A percentile compares a stretch with the other conserved stretches of the same genome.
Conservation (phyloP, 1,140 invertebrate species). For the Lasioglossum albipes region DNA sequence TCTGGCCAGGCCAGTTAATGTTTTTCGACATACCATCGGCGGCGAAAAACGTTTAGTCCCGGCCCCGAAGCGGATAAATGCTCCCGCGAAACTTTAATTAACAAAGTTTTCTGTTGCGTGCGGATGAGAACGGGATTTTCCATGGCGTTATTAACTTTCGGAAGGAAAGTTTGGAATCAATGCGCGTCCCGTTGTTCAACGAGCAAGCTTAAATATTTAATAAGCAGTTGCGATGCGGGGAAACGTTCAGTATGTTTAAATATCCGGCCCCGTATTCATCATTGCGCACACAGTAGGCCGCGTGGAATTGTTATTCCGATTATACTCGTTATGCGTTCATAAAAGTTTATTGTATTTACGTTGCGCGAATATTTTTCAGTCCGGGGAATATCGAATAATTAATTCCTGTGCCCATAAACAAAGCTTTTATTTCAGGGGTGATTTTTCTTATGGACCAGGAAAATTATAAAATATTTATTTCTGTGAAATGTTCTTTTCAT, state of each 20-base stretch:
- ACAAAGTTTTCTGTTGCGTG: conserved; percentile 31
- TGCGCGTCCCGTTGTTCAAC: neutral
- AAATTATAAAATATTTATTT: too few relatives aligned
- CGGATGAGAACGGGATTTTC: neutral
- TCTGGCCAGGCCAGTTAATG: neutral
- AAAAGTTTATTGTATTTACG: too few relatives aligned
- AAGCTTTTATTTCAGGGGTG: too few relatives aligned
- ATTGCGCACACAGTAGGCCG: neutral
- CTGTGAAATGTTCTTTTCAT: too few relatives aligned
- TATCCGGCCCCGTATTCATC: neutral
- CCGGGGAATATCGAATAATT: too few relatives aligned
- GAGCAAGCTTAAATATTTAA: conserved; percentile 27
- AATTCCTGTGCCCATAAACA: too few relatives aligned
- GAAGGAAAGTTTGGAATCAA: conserved; percentile 1
- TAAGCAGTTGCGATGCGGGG: neutral
- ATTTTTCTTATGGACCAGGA: too few relatives aligned
- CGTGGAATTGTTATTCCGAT: neutral
- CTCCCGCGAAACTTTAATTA: conserved; percentile 34
- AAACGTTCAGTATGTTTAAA: neutral
- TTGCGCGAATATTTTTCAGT: too few relatives aligned
- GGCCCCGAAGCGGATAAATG: neutral
- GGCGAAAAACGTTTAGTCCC: conserved; percentile 3
- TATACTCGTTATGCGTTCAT: too few relatives aligned
- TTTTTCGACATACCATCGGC: too few relatives aligned
- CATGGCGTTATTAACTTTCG: conserved; percentile 21